Evolutionary conservation across 2,888 invertebrate species (phyloP), one percentile per base, ranked within the genome.

Genomic region (Caenorhabditis wallacei): DNA sequence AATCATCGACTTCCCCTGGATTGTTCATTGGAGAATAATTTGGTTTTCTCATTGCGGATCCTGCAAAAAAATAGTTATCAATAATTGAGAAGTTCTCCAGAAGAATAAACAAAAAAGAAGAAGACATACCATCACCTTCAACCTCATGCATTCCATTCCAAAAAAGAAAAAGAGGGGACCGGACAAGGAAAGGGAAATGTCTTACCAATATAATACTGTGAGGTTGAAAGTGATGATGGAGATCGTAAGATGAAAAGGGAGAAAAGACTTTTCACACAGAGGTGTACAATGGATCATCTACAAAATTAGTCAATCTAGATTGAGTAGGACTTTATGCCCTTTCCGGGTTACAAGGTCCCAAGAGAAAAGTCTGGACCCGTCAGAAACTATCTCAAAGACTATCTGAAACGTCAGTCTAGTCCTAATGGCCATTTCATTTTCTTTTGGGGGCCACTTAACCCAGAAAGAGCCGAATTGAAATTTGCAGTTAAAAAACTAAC

Each of bases 11-110:
- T 35, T 64, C 63, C 1, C 53, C 74, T 13, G 56, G 56, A 22
- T 48, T 43, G 11, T 56, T 57, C 37, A 84, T 37, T 40, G 80
- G 80, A 7, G 75, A 57, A 35, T 84, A 84, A 71, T 53, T 59
- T 3, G 84, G 78, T 54, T 63, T 71, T 63, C 75, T 85, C 46
- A 89, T 74, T 18, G 89, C 86, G 0, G 89, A 88, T 82, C 88
- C 89, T 89, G 85, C 56, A 89, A 85, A 46, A 57, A 35, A 35
- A 1, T 35, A 35, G 4, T 35, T 40, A 40, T 40, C 11, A 2
- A 16, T 10, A 40, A 13, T 40, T 13, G 40, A 40, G 2, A 10
- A 2, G 13, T 1, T 43, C 0, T 26, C 18, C 1, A 51, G 7
- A 48, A n/a, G 4, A 43, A 30, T 46, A 72, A 46, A 69, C 40